phyloP scores from a whole-genome alignment of 2,797 vertebrate genomes.

The Chiloscyllium punctatum region DNA sequence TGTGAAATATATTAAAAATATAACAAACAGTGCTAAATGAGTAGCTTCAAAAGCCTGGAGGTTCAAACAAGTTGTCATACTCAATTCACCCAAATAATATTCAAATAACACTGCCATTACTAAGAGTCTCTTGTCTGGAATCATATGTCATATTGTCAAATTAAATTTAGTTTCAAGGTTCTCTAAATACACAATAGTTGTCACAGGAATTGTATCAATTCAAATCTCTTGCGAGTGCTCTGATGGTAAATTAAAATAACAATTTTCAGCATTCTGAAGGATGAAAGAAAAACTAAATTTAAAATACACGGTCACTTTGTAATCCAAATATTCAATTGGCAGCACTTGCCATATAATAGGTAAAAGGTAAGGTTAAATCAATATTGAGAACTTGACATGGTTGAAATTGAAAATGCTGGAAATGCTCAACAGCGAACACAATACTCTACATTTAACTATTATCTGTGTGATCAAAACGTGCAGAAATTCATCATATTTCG shows the following conservation, averaged over 20 bases:
- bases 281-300: background rate
- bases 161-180: constrained; percentile 1
- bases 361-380: background rate
- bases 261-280: background rate
- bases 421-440: background rate
- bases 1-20: background rate
- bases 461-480: background rate
- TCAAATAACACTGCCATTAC: background rate
- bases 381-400: background rate
- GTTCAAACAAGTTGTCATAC: constrained; percentile 1
- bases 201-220: background rate
- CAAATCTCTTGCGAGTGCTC: background rate
- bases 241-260: background rate
- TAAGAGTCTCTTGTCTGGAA: background rate
- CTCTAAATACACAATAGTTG: background rate
- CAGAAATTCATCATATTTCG: background rate
- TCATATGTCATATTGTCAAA: background rate
- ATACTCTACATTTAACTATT: background rate
- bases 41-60: background rate
- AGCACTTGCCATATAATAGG: background rate
- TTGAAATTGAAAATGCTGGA: background rate
- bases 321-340: background rate
- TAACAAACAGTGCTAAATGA: background rate
- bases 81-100: background rate
- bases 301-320: background rate